These are phyloP conservation scores for Echinarachnius parma DNA, from an alignment of 53 echinoderm and acorn worm species.

Conservation along the genomic window DNA sequence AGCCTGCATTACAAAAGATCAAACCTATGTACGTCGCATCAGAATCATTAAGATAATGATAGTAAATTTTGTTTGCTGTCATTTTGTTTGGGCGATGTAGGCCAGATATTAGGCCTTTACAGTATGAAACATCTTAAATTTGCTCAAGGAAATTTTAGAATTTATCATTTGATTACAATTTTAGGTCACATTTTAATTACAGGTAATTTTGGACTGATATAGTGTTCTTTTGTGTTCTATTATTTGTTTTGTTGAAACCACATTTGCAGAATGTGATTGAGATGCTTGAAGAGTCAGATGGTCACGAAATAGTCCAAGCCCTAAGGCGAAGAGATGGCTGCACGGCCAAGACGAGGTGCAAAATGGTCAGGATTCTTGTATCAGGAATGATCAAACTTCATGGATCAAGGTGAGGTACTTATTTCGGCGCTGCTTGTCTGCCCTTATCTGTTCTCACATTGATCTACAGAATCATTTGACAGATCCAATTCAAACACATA, in stretches of 20 bases:
- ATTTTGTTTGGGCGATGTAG: slow-evolving; percentile 33
- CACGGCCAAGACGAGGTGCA: slow-evolving; percentile 7
- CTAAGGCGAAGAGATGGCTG: slow-evolving; percentile 6
- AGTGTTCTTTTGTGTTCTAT: slow-evolving; percentile 20
- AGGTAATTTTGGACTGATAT: slow-evolving; percentile 17
- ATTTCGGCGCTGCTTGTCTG: slow-evolving; percentile 25
- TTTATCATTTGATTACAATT: slow-evolving; percentile 17
- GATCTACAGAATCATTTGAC: slow-evolving; percentile 26
- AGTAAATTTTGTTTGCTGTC: slow-evolving; percentile 24
- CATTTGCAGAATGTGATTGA: slow-evolving; percentile 29
- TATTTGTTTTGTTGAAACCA: slow-evolving; percentile 28
- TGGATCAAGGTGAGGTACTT: slow-evolving; percentile 22
- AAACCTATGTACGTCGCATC: slow-evolving; percentile 14
- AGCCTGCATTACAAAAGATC: slow-evolving; percentile 20
- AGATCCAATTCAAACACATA: slow-evolving; percentile 27
- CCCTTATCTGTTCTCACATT: slow-evolving; percentile 28
- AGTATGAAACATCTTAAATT: slow-evolving; percentile 28
- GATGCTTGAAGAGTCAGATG: slow-evolving; percentile 18
- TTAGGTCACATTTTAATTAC: slow-evolving; percentile 26
- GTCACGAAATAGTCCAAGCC: slow-evolving; percentile 17
- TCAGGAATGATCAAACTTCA: slow-evolving; percentile 25
- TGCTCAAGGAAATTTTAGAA: slow-evolving; percentile 19
- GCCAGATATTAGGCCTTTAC: slow-evolving; percentile 27
- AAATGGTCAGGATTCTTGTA: slow-evolving; percentile 28
- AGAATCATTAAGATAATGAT: slow-evolving; percentile 13